Evolutionary conservation across 2,888 invertebrate genomes (phyloP).

Genomic region (Myopa testacea): DNA sequence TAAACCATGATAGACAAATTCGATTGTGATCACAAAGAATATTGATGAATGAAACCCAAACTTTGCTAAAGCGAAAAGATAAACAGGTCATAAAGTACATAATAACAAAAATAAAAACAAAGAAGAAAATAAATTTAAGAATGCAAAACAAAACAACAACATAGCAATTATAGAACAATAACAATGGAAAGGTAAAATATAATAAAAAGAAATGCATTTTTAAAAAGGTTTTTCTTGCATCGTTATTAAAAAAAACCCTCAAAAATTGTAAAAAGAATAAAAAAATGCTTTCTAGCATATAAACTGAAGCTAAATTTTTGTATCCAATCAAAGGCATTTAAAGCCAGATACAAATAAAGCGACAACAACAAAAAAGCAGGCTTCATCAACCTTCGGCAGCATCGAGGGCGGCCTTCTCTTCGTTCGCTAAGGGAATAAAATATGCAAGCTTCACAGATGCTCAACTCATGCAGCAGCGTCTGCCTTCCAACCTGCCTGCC

Average conservation of each 20-base stretch:
- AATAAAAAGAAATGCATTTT: constrained; percentile 15
- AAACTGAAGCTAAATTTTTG: background rate
- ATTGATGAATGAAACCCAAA: background rate
- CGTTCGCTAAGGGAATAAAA: background rate
- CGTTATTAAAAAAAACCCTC: too few species aligned
- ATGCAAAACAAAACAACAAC: background rate
- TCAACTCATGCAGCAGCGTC: background rate
- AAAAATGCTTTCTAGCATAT: background rate
- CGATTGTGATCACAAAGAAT: background rate
- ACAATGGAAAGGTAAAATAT: background rate
- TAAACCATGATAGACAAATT: too few species aligned
- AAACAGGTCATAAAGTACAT: background rate
- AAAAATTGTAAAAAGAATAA: too few species aligned
- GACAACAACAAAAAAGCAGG: background rate
- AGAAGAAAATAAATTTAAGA: background rate
- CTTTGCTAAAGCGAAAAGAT: background rate
- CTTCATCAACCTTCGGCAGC: background rate
- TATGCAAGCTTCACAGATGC: background rate
- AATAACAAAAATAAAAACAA: background rate
- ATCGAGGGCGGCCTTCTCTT: background rate
- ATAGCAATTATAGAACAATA: background rate
- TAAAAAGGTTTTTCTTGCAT: background rate
- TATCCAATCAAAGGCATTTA: background rate
- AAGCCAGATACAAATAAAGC: background rate
- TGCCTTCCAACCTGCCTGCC: too few species aligned